phyloP scores from a whole-genome alignment of 2,113 vertebrate species.

The Nestor notabilis region DNA sequence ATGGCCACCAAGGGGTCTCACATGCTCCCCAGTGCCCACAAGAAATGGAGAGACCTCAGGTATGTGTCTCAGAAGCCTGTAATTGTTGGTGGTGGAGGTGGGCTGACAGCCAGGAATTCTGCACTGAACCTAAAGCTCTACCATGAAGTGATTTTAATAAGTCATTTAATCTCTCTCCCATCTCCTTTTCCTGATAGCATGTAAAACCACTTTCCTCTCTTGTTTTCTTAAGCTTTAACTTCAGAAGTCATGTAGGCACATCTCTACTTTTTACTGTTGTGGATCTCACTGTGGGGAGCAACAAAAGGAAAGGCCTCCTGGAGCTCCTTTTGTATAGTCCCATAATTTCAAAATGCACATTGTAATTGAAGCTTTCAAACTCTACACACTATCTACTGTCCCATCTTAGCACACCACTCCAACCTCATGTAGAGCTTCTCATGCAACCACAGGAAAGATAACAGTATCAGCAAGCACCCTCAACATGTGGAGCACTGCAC shows the following conservation, averaged over 20 bases:
- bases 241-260: neutral
- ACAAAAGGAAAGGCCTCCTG: neutral
- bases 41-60: neutral
- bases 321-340: neutral
- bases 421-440: neutral
- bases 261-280: neutral
- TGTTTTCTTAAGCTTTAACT: neutral
- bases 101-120: neutral
- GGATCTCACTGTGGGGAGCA: neutral
- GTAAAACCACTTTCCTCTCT: neutral
- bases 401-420: neutral
- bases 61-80: neutral
- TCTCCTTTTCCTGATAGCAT: neutral
- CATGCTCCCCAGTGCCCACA: accelerated
- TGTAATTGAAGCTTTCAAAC: neutral
- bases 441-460: neutral
- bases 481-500: too few relatives aligned
- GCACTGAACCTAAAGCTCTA: neutral
- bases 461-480: neutral
- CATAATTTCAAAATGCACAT: neutral
- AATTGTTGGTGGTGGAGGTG: neutral
- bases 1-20: neutral
- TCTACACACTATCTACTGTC: accelerated
- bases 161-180: neutral
- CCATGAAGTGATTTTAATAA: neutral